phyloP scores from a whole-genome alignment of 2,888 invertebrate genomes.

The Erynnis tages region DNA sequence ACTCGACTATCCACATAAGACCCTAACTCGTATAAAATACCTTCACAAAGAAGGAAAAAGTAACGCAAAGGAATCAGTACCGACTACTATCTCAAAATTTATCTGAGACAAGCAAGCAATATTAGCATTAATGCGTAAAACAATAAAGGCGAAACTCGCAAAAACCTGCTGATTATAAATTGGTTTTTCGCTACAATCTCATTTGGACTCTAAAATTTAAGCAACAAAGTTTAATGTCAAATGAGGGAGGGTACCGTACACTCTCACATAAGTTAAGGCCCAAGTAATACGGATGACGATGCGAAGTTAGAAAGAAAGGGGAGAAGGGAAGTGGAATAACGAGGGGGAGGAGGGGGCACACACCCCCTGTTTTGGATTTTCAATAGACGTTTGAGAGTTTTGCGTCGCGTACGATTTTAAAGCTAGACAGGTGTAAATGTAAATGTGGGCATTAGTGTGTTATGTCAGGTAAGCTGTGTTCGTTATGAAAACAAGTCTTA shows the following conservation, averaged over 20 bases:
- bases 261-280: slow-evolving; percentile 78
- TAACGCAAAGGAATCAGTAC: slow-evolving; percentile 79
- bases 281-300: slow-evolving; percentile 81
- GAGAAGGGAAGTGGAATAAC: slow-evolving; percentile 68
- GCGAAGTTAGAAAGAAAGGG: slow-evolving; percentile 81
- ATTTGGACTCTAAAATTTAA: slow-evolving; percentile 32
- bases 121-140: slow-evolving; percentile 31
- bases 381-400: slow-evolving; percentile 78
- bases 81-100: slow-evolving; percentile 78
- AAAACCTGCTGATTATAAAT: slow-evolving; percentile 49
- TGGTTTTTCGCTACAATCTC: slow-evolving; percentile 50
- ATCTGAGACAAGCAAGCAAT: slow-evolving; percentile 53
- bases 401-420: slow-evolving; percentile 65
- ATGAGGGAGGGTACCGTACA: slow-evolving; percentile 43
- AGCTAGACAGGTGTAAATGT: slow-evolving; percentile 64
- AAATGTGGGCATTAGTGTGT: neutral
- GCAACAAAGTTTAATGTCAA: slow-evolving; percentile 37
- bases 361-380: slow-evolving; percentile 79
- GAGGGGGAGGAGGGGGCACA: slow-evolving; percentile 55
- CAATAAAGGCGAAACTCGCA: slow-evolving; percentile 44
- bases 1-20: slow-evolving; percentile 69
- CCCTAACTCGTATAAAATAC: slow-evolving; percentile 77
- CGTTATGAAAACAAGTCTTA: neutral
- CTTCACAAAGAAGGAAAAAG: slow-evolving; percentile 78
- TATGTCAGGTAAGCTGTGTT: neutral